Percentiles rank a stretch among this genome's conserved stretches.
Conservation (phyloP, 1,140 invertebrate species). For the Drosophila funebris region DNA sequence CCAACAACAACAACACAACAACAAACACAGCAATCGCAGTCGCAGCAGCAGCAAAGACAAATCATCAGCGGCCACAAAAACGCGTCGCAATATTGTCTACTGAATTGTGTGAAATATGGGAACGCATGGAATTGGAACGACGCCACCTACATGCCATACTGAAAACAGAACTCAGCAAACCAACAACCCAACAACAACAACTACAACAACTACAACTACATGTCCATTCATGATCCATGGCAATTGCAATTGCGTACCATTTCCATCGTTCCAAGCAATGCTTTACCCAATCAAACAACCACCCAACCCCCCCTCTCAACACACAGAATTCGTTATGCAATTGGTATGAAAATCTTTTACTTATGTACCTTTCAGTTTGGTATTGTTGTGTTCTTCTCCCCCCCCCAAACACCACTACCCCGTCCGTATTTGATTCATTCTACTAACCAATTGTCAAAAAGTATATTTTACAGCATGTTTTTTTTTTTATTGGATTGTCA, state of each 20-base stretch:
- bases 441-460: background rate
- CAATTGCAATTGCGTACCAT: too few species aligned
- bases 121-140: conserved; percentile 21
- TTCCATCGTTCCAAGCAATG: conserved; percentile 1
- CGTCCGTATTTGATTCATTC: background rate
- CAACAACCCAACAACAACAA: conserved; percentile 11
- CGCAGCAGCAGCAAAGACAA: conserved; percentile 76
- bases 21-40: conserved; percentile 43
- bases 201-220: background rate
- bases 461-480: conserved; percentile 14
- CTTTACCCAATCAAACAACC: too few species aligned
- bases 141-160: conserved; percentile 53
- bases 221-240: too few species aligned
- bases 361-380: conserved; percentile 7
- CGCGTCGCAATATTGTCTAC: conserved; percentile 77
- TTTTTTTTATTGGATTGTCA: too few species aligned
- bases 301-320: conserved; percentile 30
- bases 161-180: conserved; percentile 27
- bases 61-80: conserved; percentile 35
- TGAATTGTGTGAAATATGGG: conserved; percentile 14
- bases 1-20: conserved; percentile 43
- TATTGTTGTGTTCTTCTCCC: too few species aligned
- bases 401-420: too few species aligned
- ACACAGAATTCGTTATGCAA: conserved; percentile 45
- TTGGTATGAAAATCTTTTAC: conserved; percentile 68